These are phyloP conservation scores for Callorhinus ursinus DNA, from an alignment of 2,113 vertebrate species.

Conservation along the genomic window DNA sequence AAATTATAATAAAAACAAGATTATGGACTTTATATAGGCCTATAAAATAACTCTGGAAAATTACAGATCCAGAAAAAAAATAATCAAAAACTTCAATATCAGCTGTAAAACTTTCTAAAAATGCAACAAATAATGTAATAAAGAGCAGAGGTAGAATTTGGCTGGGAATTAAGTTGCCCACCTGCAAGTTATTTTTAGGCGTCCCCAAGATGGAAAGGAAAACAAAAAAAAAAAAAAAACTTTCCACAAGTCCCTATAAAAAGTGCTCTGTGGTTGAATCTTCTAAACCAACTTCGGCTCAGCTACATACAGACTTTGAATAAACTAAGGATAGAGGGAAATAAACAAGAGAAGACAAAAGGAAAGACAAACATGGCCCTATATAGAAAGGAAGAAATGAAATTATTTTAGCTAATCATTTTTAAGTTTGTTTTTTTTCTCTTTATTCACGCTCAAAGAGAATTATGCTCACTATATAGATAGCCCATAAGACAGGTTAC, in stretches of 20 bases:
- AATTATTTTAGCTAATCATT: background rate
- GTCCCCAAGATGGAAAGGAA: conserved; percentile 60
- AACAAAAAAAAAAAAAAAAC: background rate
- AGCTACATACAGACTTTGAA: background rate
- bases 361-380: background rate
- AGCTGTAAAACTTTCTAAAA: conserved; percentile 64
- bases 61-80: conserved; percentile 44
- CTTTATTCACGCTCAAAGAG: background rate
- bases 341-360: conserved; percentile 38
- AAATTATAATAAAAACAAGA: conserved; percentile 69
- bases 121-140: conserved; percentile 58
- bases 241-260: conserved; percentile 55
- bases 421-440: background rate
- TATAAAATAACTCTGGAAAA: conserved; percentile 66
- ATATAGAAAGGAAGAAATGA: background rate
- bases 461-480: background rate
- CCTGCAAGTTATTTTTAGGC: conserved; percentile 77
- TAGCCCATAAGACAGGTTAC: background rate
- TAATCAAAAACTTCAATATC: conserved; percentile 65
- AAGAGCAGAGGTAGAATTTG: conserved; percentile 57
- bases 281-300: conserved; percentile 32
- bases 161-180: conserved; percentile 32
- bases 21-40: conserved; percentile 48
- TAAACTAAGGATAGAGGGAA: conserved; percentile 63
- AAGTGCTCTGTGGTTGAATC: conserved; percentile 58